Evolutionary conservation across 2,888 invertebrate species (phyloP), one percentile per base, ranked within the genome.

Genomic region (Melanostoma scalare): DNA sequence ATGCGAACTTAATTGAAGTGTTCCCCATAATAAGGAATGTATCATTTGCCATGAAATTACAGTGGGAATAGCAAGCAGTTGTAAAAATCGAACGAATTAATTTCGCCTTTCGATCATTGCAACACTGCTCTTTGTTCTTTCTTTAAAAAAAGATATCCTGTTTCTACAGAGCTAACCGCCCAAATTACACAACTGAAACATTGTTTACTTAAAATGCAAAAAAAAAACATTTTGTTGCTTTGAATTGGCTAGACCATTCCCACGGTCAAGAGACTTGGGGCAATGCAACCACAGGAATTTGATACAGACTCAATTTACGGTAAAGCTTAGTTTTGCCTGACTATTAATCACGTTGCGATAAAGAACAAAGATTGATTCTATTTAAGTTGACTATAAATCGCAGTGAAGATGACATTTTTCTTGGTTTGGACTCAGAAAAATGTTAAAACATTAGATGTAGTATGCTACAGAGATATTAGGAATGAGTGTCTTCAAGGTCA

Each of bases 221-320:
- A 3, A 46, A 20, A 38, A 38, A 9, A 2, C 33, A 20, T 3
- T 65, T 31, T 6, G 33, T 36, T 50, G 36, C 9, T 4, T 46
- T 58, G 33, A 38, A 65, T 71, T 35, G 42, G 56, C 30, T 79
- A 40, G 58, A 42, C 20, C 69, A 61, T 81, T 81, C 81, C 72
- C 81, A 81, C 81, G 63, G 33, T 50, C 63, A 53, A 48, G 48
- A 52, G 42, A 8, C 35, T 48, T 36, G 30, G 8, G 6, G 36
- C n/a, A 50, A 36, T 38, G 50, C 50, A 63, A 38, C 38, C 6
- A 9, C 73, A 73, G 20, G 8, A 9, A 8, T 20, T 52, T 46
- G 6, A 42, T 5, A 42, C 5, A 56, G 35, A 68, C 75, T 52
- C 53, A 38, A 61, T 67, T 56, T 46, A 67, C 73, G 53, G 73